Evolutionary conservation across 2,888 invertebrate species (phyloP), one percentile per base, ranked within the genome.

Genomic region (Zygaena filipendulae): DNA sequence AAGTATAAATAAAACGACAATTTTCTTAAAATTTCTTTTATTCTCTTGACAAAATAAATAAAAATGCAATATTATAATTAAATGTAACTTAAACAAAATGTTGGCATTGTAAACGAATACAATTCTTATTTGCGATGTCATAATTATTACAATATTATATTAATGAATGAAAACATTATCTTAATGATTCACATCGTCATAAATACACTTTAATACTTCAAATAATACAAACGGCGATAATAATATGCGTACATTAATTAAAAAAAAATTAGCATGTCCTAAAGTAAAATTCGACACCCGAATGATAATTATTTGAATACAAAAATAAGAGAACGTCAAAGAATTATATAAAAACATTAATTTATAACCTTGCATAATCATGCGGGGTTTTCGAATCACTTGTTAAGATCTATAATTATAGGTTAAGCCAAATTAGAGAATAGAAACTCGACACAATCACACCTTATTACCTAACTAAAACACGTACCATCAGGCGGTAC

Each of bases 11-110:
- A 50, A 42, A 25, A 50, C 48, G 35, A 30, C 36, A 21, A 29
- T 23, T 31, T 46, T 55, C 67, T 71, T 72, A 70, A 63, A 68
- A 74, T 68, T 70, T 68, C 63, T 51, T 77, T 75, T 79, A 75
- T 72, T 77, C 64, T 68, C 70, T 71, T 59, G 72, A 71, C 66
- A 69, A 75, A 74, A n/a, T 72, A 75, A 77, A 72, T 74, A 71
- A 74, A 74, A 69, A 64, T 61, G n/a, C n/a, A n/a, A n/a, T n/a
- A n/a, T n/a, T n/a, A n/a, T n/a, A n/a, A n/a, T n/a, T n/a, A n/a
- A n/a, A n/a, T n/a, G 50, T 68, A 68, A 67, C 41, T 55, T 61
- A 54, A 53, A 63, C 64, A 62, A 66, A 52, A 60, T 49, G 53
- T 59, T 59, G 60, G 55, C 56, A 59, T 55, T 62, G 68, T 64